Base-by-base conservation (phyloP, 2,113 vertebrate species). In the Ciconia maguari region DNA sequence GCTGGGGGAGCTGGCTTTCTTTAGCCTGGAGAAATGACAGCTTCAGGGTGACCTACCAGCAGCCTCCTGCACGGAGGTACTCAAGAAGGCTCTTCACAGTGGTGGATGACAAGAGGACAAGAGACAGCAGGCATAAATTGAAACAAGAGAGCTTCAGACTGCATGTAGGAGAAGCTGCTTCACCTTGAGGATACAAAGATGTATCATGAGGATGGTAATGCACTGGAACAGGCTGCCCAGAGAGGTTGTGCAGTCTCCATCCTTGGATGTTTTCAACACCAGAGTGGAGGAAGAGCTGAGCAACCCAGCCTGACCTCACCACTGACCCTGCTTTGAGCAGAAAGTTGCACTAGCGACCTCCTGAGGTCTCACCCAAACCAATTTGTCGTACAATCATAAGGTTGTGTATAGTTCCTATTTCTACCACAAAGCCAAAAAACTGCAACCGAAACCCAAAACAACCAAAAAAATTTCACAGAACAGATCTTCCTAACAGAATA, bases 371-470 rank as follows among this genome's bases (percentile, higher is more conserved):
- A 72, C 26, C 2, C 49, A 87, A 12, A n/a, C 16, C 38, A 42
- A 46, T 34, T 0, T 75, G 19, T 41, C 30, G 57, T 78, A 5
- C 18, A 46, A 3, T 27, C 5, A 0, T 21, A 54, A 72, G 8
- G 38, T 16, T 30, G 10, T 10, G 11, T 42, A 69, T 8, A 77
- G 16, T 25, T 81, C 11, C 41, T 77, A 15, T 46, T 89, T 70
- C 41, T 44, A 38, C 8, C 17, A 87, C 8, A 64, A 75, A 89
- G 44, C 10, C 15, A 65, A 74, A 71, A 44, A 29, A 69, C 3
- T 1, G 2, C 34, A 83, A 75, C 11, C 10, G 36, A 85, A 65
- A 18, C 27, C 34, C 12, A 10, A 42, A 85, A 27, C 8, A 38
- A 46, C 11, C 13, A 32, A 66, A 21, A 12, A 46, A 36, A 48